Evolutionary conservation across 1,140 invertebrate genomes (phyloP), one percentile per base, ranked within the genome.

Genomic region (Cryptotermes secundus): DNA sequence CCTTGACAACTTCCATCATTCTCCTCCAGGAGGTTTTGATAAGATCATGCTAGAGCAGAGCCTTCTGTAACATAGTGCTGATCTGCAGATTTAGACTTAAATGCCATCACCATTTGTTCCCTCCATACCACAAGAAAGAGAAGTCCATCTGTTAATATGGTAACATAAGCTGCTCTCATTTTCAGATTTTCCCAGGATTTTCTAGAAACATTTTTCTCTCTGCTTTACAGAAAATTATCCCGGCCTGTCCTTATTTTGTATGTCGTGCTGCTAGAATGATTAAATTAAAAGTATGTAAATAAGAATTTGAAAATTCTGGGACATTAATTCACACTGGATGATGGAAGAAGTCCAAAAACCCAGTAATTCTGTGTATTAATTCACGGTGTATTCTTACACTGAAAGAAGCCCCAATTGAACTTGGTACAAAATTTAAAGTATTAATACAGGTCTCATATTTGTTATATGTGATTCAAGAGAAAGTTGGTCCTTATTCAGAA

Each of bases 11-110:
- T 99, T 99, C 90, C 91, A 93, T 84, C 94, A 97, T 89, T 91
- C 94, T 7, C 95, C 96, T 79, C 98, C 98, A 0, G 90, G 92
- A 79, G 98, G 98, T 45, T 99, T 96, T 89, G 97, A 99, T 86
- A 96, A 96, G 91, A 99, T 99, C 85, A 97, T 99, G 95, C 92
- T 99, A 83, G 98, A 99, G 90, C 97, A 99, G 89, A 98, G 97
- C 7, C 91, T 99, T 35, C 94, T 99, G 85, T 99, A 96, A 94
- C 59, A 85, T 45, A 45, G 38, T 31, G 81, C 42, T 59, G 81
- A 34, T 24, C 24, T 34, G 9, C 80, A 81, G 59, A 26, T 31
- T 72, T 72, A 31, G n/a, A n/a, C 59, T 72, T 72, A 19, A 22
- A 19, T 19, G 26, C 31, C 59, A n/a, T 72, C 26, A 72, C 26